Evolutionary conservation across 2,797 vertebrate species (phyloP).

Genomic region (Xenentodon cancila): DNA sequence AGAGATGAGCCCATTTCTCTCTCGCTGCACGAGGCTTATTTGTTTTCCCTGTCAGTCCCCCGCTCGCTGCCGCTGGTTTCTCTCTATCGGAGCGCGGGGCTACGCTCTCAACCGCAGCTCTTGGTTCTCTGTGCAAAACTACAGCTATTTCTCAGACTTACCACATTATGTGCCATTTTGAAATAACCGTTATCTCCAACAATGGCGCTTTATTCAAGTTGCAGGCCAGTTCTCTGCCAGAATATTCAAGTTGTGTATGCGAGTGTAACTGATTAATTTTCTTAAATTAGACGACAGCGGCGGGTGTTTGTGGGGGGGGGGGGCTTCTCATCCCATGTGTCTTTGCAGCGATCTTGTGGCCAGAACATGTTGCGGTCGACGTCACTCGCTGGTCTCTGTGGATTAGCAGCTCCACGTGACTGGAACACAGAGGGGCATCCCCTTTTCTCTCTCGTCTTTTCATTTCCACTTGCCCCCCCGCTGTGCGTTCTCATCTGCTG

Average conservation of each 20-base stretch:
- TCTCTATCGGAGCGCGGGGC: constrained; percentile 48
- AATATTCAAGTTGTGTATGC: constrained; percentile 62
- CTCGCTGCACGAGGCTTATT: constrained; percentile 59
- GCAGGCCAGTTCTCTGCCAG: constrained; percentile 12
- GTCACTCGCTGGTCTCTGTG: constrained; percentile 18
- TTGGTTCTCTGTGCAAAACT: constrained; percentile 60
- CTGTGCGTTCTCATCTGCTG: not conserved
- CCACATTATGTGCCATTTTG: constrained; percentile 59
- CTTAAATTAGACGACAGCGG: constrained; percentile 41
- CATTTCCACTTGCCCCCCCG: not conserved
- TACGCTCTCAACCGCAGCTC: constrained; percentile 52
- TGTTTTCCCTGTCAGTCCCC: constrained; percentile 60
- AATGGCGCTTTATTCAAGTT: constrained; percentile 54
- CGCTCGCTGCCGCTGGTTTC: constrained; percentile 38
- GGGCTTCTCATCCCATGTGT: constrained; percentile 16
- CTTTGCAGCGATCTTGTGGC: constrained; percentile 27
- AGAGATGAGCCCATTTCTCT: constrained; percentile 70
- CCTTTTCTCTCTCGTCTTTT: not conserved
- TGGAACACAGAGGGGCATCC: not conserved
- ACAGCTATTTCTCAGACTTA: constrained; percentile 67
- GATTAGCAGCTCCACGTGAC: constrained; percentile 16
- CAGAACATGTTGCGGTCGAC: not conserved
- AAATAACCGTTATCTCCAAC: constrained; percentile 61
- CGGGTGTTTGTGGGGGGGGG: constrained; percentile 38
- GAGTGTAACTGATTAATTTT: constrained; percentile 55